phyloP scores from a whole-genome alignment of 2,113 vertebrate genomes.

The Columbina picui region DNA sequence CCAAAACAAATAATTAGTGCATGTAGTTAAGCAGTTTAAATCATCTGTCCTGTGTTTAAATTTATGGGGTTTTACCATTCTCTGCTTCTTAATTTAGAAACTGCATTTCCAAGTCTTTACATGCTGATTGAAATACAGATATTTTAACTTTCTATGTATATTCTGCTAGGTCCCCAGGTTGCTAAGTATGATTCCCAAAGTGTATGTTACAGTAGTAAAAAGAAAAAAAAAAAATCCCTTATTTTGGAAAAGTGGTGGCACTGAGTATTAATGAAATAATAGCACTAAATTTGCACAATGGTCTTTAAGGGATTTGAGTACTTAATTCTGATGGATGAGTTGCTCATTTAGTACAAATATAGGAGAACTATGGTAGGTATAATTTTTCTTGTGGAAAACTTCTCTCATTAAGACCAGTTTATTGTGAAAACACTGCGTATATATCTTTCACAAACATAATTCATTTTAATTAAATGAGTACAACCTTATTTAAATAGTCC shows the following conservation, averaged over 20 bases:
- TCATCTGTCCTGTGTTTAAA: neutral
- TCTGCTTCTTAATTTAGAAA: neutral
- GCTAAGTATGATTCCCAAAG: neutral
- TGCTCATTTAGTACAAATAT: slow-evolving; percentile 30
- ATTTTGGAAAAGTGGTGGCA: slow-evolving; percentile 1
- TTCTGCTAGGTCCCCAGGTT: neutral
- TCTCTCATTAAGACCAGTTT: neutral
- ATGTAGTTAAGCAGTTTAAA: neutral
- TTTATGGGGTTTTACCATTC: neutral
- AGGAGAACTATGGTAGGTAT: neutral
- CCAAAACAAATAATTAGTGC: neutral
- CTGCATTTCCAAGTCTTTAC: neutral
- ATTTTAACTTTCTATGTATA: neutral
- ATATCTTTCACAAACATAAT: neutral
- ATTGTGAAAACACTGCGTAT: neutral
- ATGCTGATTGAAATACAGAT: neutral
- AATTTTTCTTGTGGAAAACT: slow-evolving; percentile 20
- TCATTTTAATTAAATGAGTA: neutral
- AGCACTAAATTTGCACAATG: slow-evolving; percentile 28
- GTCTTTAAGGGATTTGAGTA: slow-evolving; percentile 26
- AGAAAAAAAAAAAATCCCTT: neutral
- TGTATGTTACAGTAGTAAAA: neutral
- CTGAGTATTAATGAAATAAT: slow-evolving; percentile 18
- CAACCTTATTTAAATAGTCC: neutral
- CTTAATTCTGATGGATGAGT: slow-evolving; percentile 32